These are phyloP conservation scores for Tipula lateralis DNA, from an alignment of 2,888 invertebrate genomes.

Conservation along the genomic window DNA sequence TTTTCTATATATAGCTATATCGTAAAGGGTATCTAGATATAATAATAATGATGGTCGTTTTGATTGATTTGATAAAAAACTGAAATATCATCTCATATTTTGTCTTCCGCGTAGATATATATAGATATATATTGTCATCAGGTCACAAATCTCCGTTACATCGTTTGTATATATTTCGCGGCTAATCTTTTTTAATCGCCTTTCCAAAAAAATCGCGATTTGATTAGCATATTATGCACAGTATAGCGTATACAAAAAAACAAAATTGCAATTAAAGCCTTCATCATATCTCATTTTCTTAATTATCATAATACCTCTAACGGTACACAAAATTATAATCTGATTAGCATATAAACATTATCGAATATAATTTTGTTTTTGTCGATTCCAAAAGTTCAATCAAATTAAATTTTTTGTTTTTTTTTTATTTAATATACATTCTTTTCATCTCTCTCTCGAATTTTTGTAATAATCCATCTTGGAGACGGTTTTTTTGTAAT, in stretches of 20 bases:
- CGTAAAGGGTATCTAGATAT: neutral
- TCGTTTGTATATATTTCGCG: neutral
- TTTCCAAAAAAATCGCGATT: neutral
- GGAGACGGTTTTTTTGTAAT: neutral
- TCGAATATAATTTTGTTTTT: neutral
- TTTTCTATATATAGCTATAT: neutral
- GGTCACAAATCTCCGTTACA: neutral
- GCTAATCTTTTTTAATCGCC: conserved; percentile 11
- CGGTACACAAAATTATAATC: neutral
- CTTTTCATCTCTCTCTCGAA: neutral
- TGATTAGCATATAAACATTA: neutral
- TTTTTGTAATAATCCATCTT: conserved; percentile 15
- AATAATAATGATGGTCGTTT: neutral
- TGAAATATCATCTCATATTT: neutral
- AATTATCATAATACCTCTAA: conserved; percentile 1
- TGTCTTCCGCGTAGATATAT: neutral
- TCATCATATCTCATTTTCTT: neutral
- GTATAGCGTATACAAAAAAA: neutral
- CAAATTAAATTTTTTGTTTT: neutral
- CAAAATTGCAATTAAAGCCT: neutral
- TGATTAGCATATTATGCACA: neutral
- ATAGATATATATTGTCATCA: neutral
- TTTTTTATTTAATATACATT: neutral
- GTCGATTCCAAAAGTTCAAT: neutral
- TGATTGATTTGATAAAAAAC: neutral